Evolutionary conservation across 1,140 invertebrate species (phyloP), one percentile per base, ranked within the genome.

Genomic region (Listronotus oregonensis): DNA sequence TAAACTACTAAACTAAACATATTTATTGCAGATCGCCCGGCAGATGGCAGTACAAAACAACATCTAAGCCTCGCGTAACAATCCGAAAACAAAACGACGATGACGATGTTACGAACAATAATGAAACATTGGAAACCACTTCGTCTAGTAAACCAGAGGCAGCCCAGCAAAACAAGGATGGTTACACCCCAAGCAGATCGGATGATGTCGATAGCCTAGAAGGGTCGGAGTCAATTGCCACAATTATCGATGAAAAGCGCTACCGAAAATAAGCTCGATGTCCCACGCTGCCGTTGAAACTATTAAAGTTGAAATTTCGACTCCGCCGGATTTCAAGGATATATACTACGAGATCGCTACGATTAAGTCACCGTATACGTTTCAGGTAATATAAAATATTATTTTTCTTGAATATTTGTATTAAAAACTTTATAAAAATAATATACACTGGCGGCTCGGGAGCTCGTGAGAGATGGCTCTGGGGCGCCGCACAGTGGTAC

Each of bases 291-390:
- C 86, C 87, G 10, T 79, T 90, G 90, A 92, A 78, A 93, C 91
- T 1, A 78, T 93, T 42, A 92, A 92, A 77, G 89, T 93, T 0
- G 90, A 93, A 78, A 94, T 94, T 60, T 93, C 91, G 1, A 94
- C 92, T 2, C 89, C 91, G 0, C 87, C 89, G 31, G 90, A 92
- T 75, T 92, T 93, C 69, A 86, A 85, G 73, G 90, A 93, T 78
- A 85, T 90, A 47, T 93, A 93, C 67, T 93, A 91, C 75, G 89
- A 95, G 82, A 91, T 95, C 64, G 92, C 92, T 6, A 95, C 93
- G 0, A 91, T 95, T 58, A 93, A 92, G 76, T 93, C 91, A 49
- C 92, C 93, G 0, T 94, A 93, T 73, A 88, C 90, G 18, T 95
- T 94, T 79, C 90, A 94, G 85, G 91, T 93, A 81, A 69, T 10